Conservation (phyloP, 1,140 invertebrate genomes). For the Cyrtorhinus lividipennis region DNA sequence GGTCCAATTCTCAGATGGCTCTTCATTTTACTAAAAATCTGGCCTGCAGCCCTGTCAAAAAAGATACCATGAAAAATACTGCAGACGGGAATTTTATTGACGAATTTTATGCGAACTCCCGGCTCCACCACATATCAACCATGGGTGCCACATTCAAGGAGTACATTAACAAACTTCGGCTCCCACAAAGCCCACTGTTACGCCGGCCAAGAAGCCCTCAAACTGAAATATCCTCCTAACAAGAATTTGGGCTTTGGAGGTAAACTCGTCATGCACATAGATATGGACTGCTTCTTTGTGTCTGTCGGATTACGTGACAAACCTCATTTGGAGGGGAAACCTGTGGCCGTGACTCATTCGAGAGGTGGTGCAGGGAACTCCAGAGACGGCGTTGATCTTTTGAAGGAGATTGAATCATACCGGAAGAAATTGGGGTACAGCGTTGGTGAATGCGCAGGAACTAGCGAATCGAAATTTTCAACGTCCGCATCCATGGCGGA, state of each 20-base stretch:
- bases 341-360: slow-evolving; percentile 90
- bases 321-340: slow-evolving; percentile 67
- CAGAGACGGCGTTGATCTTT: slow-evolving; percentile 38
- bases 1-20: slow-evolving; percentile 39
- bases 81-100: slow-evolving; percentile 53
- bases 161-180: slow-evolving; percentile 61
- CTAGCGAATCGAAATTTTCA: slow-evolving; percentile 33
- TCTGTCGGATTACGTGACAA: slow-evolving; percentile 75
- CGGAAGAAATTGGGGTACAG: slow-evolving; percentile 25
- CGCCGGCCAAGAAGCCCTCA: slow-evolving; percentile 38
- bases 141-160: slow-evolving; percentile 79
- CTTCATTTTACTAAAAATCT: slow-evolving; percentile 26
- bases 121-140: slow-evolving; percentile 85
- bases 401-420: slow-evolving; percentile 42
- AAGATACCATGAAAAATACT: slow-evolving; percentile 34
- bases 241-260: background rate
- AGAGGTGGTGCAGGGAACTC: slow-evolving; percentile 38
- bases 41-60: background rate
- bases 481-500: slow-evolving; percentile 71
- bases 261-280: slow-evolving; percentile 79
- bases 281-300: slow-evolving; percentile 99
- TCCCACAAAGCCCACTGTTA: slow-evolving; percentile 43
- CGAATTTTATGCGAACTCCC: slow-evolving; percentile 86
- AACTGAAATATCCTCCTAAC: slow-evolving; percentile 21
- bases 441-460: slow-evolving; percentile 24